Evolutionary conservation across 1,140 invertebrate species (phyloP).

Genomic region (Spodoptera frugiperda): DNA sequence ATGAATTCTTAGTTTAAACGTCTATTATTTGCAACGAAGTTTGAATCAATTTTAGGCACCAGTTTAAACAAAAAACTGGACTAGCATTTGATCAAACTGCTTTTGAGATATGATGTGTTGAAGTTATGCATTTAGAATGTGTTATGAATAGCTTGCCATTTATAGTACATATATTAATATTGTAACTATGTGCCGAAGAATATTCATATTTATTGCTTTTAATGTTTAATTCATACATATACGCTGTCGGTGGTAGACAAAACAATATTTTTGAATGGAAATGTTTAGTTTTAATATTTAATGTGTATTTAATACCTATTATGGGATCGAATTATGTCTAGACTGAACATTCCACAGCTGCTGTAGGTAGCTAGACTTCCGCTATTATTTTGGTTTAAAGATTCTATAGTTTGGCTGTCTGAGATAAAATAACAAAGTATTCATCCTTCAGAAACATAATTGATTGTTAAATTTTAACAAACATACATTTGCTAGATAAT

Average conservation of each 20-base stretch:
- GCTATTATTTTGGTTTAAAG: too few relatives aligned
- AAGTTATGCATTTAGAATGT: slow-evolving; percentile 34
- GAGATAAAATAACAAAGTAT: too few relatives aligned
- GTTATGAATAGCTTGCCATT: slow-evolving; percentile 19
- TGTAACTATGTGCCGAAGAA: background rate
- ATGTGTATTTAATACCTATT: background rate
- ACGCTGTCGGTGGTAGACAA: background rate
- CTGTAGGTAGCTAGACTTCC: background rate
- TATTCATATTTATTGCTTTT: slow-evolving; percentile 14
- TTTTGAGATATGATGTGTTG: slow-evolving; percentile 32
- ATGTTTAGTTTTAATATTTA: background rate
- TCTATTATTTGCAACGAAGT: slow-evolving; percentile 12
- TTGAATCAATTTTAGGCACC: slow-evolving; percentile 28
- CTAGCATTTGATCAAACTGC: background rate
- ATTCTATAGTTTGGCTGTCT: too few relatives aligned
- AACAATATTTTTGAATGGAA: slow-evolving; percentile 16
- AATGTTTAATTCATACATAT: background rate
- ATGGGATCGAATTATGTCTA: too few relatives aligned
- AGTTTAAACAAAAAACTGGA: slow-evolving; percentile 28
- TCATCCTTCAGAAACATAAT: too few relatives aligned
- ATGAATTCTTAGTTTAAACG: slow-evolving; percentile 36
- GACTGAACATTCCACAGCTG: background rate
- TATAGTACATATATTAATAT: slow-evolving; percentile 10
- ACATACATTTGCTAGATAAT: too few relatives aligned
- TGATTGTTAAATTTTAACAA: too few relatives aligned